Conservation (phyloP, 2,113 vertebrate genomes). For the Pantherophis guttatus region DNA sequence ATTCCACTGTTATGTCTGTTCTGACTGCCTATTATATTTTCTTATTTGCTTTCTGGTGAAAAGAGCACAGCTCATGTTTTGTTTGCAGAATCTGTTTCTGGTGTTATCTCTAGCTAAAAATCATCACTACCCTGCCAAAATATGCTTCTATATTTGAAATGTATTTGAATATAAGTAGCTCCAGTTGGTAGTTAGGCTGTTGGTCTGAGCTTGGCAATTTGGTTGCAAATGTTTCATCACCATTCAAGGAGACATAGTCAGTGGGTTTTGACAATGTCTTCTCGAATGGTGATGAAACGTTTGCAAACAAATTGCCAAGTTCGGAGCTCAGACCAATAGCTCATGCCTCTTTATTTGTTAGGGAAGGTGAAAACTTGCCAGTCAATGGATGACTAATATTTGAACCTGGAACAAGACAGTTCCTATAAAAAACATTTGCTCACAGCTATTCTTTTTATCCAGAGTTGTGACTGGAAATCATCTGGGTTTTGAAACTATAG, state of each 20-base stretch:
- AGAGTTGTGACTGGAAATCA: background rate
- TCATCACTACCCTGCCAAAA: background rate
- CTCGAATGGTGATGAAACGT: no score
- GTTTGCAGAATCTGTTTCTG: background rate
- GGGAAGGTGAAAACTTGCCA: background rate
- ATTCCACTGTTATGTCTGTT: background rate
- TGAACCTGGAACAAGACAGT: background rate
- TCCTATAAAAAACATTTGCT: background rate
- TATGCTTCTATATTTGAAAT: background rate
- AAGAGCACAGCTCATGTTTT: background rate
- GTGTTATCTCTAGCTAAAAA: background rate
- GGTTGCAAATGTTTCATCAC: no score
- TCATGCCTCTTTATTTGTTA: background rate
- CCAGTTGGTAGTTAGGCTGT: no score
- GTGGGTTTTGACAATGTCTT: no score
- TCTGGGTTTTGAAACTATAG: background rate
- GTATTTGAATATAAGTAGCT: no score
- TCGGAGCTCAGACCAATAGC: no score
- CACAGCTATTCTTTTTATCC: background rate
- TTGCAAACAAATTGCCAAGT: no score
- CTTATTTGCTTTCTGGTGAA: background rate
- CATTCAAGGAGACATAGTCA: no score
- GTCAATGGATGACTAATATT: background rate
- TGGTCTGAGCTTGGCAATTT: no score
- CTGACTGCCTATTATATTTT: background rate